Evolutionary conservation across 2,888 invertebrate species (phyloP).

Genomic region (Cremastobaeus sp.): DNA sequence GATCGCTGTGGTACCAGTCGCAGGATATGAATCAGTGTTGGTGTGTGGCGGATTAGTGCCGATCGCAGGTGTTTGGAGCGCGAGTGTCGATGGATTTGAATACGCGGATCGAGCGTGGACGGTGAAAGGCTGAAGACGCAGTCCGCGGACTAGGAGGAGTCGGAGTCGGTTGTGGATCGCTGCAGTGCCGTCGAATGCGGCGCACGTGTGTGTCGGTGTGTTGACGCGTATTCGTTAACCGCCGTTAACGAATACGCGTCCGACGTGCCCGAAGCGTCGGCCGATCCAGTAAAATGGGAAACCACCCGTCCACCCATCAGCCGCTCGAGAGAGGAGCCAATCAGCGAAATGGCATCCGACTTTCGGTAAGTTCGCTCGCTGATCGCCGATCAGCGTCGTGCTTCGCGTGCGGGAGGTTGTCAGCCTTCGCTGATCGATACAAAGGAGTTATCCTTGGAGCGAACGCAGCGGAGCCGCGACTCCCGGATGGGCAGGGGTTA

Average conservation of each 20-base stretch:
- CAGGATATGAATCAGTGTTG: not conserved
- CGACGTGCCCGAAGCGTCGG: conserved; percentile 70
- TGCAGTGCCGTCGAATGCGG: no score
- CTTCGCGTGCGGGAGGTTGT: not conserved
- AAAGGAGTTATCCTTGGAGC: conserved; percentile 33
- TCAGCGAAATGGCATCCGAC: conserved; percentile 75
- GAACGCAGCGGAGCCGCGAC: no score
- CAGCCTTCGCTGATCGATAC: not conserved
- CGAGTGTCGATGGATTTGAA: conserved; percentile 45
- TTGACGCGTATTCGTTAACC: conserved; percentile 39
- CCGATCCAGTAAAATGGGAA: conserved; percentile 82
- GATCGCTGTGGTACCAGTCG: conserved; percentile 5
- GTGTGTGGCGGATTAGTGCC: conserved; percentile 37
- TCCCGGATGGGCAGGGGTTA: no score
- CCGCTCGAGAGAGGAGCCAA: conserved; percentile 85
- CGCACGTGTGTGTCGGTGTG: conserved; percentile 40
- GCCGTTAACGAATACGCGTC: conserved; percentile 48
- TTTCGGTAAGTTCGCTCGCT: conserved; percentile 73
- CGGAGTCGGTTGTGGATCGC: no score
- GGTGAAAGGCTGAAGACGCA: conserved; percentile 53
- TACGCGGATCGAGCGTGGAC: conserved; percentile 40
- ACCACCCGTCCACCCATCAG: conserved; percentile 91
- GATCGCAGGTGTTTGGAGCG: conserved; percentile 51
- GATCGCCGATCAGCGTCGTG: not conserved
- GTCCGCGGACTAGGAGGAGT: not conserved